Evolutionary conservation across 2,888 invertebrate species (phyloP), one percentile per base, ranked within the genome.

Genomic region (Phragmatobia fuliginosa): DNA sequence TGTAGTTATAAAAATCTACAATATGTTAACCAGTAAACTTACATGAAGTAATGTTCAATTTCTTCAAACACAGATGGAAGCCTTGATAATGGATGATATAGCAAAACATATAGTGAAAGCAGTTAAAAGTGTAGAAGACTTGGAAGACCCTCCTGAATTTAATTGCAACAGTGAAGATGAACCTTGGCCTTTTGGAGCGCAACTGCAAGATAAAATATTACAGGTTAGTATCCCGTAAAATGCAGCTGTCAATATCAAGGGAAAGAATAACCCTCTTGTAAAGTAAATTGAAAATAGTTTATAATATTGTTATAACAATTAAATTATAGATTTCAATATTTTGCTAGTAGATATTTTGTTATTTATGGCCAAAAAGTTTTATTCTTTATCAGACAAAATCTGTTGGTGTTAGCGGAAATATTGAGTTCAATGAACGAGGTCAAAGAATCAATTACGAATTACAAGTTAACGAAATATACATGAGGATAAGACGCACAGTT

Each of bases 381-480:
- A 10, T 62, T 38, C 8, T 62, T 59, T 49, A 36, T 6, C 87
- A 97, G 97, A 96, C 96, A 45, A 95, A 95, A 84, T 96, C 96
- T 82, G 90, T 93, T 49, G 97, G 97, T 5, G 90, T 97, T 8
- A 96, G 97, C 0, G 97, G 97, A 1, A 92, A 95, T 45, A 96
- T 97, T 70, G 95, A 96, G 83, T 97, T 97, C 85, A 96, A 97
- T 87, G 94, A 96, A 72, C 93, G 95, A 80, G 98, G 98, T 2
- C 96, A 96, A 81, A 94, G 98, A 73, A 95, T 96, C 0, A 96
- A 97, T 84, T 97, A 97, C 83, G 95, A 95, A 41, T 91, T 98
- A 36, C 96, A 97, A 82, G 95, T 97, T 61, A 97, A 97, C 83
- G 95, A 97, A 77, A 92, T 94, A 67, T 83, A 89, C 65, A 73